Evolutionary conservation across 1,140 invertebrate genomes (phyloP).

Genomic region (Carposina sasakii): DNA sequence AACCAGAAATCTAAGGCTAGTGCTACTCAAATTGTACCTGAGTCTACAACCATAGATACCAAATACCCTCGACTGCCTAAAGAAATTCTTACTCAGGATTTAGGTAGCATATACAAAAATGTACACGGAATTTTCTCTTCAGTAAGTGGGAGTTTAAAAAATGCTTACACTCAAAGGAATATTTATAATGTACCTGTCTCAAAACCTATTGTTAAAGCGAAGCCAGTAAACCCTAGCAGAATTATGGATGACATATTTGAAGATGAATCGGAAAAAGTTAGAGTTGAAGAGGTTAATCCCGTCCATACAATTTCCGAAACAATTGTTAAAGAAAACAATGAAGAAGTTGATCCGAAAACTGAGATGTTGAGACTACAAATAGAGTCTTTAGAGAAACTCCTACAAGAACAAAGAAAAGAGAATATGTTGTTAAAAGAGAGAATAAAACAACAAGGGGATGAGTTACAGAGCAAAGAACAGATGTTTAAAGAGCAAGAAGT

Average conservation of each 20-base stretch:
- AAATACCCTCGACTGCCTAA: slow-evolving; percentile 46
- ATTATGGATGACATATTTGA: slow-evolving; percentile 63
- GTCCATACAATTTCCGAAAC: slow-evolving; percentile 8
- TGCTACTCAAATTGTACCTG: slow-evolving; percentile 36
- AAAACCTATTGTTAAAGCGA: slow-evolving; percentile 36
- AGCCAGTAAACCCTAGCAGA: slow-evolving; percentile 45
- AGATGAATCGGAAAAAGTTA: slow-evolving; percentile 21
- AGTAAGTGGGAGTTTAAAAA: slow-evolving; percentile 57
- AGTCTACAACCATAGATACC: slow-evolving; percentile 17
- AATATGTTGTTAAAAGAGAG: slow-evolving; percentile 41
- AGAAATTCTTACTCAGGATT: slow-evolving; percentile 54
- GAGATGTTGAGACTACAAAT: slow-evolving; percentile 49
- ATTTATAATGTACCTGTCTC: slow-evolving; percentile 35
- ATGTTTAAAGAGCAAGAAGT: slow-evolving; percentile 57
- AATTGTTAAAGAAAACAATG: too few relatives aligned
- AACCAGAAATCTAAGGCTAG: slow-evolving; percentile 48
- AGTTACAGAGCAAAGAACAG: slow-evolving; percentile 54
- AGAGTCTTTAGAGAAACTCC: slow-evolving; percentile 48
- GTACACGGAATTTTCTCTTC: slow-evolving; percentile 63
- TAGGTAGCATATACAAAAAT: slow-evolving; percentile 62
- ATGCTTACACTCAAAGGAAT: slow-evolving; percentile 34
- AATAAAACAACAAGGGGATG: slow-evolving; percentile 47
- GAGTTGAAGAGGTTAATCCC: slow-evolving; percentile 9
- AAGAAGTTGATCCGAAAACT: slow-evolving; percentile 26
- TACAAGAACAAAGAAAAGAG: slow-evolving; percentile 54